Evolutionary conservation across 2,888 invertebrate species (phyloP).

Genomic region (Platerodrilus igneus): DNA sequence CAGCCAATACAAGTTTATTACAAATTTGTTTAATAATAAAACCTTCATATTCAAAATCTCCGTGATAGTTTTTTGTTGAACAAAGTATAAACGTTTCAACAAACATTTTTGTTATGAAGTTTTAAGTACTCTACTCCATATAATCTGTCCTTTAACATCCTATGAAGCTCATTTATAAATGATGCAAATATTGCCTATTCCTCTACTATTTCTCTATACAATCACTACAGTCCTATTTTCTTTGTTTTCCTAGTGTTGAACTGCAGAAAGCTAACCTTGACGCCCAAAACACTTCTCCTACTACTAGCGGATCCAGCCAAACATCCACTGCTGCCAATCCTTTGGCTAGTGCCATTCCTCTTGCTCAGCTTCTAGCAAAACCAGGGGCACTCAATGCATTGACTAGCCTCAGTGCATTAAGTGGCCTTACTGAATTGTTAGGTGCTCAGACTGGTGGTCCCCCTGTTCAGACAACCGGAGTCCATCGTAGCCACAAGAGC

Average conservation of each 20-base stretch:
- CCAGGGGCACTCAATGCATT: slow-evolving; percentile 85
- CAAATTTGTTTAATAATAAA: too few species aligned
- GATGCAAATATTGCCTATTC: too few species aligned
- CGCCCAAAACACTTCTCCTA: slow-evolving; percentile 65
- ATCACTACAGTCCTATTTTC: slow-evolving; percentile 37
- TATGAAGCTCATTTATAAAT: too few species aligned
- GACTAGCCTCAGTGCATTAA: slow-evolving; percentile 77
- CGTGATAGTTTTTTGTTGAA: too few species aligned
- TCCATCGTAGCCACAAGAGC: slow-evolving; percentile 73
- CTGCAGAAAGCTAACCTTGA: slow-evolving; percentile 97
- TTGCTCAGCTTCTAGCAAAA: slow-evolving; percentile 90
- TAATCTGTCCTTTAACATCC: too few species aligned
- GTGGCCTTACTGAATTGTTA: slow-evolving; percentile 77
- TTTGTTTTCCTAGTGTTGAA: slow-evolving; percentile 80
- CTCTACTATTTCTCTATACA: too few species aligned
- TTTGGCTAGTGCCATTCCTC: slow-evolving; percentile 81
- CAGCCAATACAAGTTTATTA: too few species aligned
- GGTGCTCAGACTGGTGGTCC: slow-evolving; percentile 58
- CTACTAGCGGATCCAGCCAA: slow-evolving; percentile 47
- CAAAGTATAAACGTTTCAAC: too few species aligned
- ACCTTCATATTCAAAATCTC: too few species aligned
- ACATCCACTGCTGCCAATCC: slow-evolving; percentile 58
- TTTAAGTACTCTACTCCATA: too few species aligned
- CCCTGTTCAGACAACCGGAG: slow-evolving; percentile 82
- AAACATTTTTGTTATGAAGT: too few species aligned